A percentile compares a stretch with the other conserved stretches of the same genome.
phyloP scores from a whole-genome alignment of 2,888 invertebrate species.

The Drosophila nr. perissopoda region DNA sequence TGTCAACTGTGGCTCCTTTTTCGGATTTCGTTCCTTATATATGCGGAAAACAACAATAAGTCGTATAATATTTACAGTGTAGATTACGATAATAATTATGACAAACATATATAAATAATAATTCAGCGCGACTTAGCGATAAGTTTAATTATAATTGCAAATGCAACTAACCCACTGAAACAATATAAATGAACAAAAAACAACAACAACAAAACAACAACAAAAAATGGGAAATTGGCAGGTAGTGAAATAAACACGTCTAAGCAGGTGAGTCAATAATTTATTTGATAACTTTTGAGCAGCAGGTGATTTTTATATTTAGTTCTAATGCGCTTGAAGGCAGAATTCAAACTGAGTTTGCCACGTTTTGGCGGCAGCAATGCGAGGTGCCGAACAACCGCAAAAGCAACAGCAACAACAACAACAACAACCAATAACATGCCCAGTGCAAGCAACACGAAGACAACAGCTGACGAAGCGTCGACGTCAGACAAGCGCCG shows the following conservation, averaged over 20 bases:
- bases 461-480: conserved; percentile 42
- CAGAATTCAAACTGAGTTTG: conserved; percentile 83
- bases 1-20: conserved; percentile 31
- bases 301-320: conserved; percentile 21
- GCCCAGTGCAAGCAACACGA: conserved; percentile 30
- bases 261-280: conserved; percentile 5
- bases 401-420: conserved; percentile 25
- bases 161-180: conserved; percentile 25
- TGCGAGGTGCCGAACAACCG: conserved; percentile 39
- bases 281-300: conserved; percentile 15
- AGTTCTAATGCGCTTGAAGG: conserved; percentile 82
- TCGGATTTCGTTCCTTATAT: not conserved
- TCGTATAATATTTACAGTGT: not conserved
- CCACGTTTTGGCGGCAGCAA: conserved; percentile 69
- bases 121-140: conserved; percentile 18
- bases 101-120: conserved; percentile 10
- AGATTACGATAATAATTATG: conserved; percentile 1
- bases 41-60: conserved; percentile 8
- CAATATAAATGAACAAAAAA: not conserved
- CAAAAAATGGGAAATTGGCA: not conserved
- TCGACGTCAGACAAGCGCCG: conserved; percentile 23
- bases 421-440: conserved; percentile 9
- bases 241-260: not conserved
- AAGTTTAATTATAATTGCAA: conserved; percentile 50
- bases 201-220: conserved; percentile 2